Conservation (phyloP, 2,888 invertebrate genomes). For the Trissonchulus latispiculum region DNA sequence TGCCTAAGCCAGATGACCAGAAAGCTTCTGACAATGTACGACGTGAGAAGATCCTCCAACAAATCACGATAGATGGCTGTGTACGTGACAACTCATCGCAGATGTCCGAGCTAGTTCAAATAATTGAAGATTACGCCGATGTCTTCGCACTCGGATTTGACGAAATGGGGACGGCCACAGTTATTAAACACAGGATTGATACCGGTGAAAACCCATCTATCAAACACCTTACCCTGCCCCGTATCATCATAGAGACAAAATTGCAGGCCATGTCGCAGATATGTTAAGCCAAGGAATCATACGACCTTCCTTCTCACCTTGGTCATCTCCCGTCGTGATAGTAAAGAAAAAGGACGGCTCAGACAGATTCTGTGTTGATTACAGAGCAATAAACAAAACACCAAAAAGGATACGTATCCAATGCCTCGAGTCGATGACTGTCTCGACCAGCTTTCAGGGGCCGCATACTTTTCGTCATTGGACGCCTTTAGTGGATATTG, state of each 20-base stretch:
- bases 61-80: not conserved
- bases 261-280: not conserved
- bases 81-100: not conserved
- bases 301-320: not conserved
- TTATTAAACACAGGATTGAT: not conserved
- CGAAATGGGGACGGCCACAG: not conserved
- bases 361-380: not conserved
- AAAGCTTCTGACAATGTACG: not conserved
- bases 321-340: not conserved
- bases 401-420: not conserved
- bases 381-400: not conserved
- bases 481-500: not conserved
- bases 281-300: not conserved
- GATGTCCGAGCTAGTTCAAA: not conserved
- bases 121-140: not conserved
- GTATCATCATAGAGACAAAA: not conserved
- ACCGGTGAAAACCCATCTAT: not conserved
- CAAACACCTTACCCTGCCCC: not conserved
- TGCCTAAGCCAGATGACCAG: no score
- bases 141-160: not conserved
- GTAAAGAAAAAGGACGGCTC: not conserved
- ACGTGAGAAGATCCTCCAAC: not conserved
- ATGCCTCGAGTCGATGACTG: not conserved
- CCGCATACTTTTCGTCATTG: not conserved
- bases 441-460: not conserved